phyloP scores from a whole-genome alignment of 2,888 invertebrate species.

The Melanchra persicariae region DNA sequence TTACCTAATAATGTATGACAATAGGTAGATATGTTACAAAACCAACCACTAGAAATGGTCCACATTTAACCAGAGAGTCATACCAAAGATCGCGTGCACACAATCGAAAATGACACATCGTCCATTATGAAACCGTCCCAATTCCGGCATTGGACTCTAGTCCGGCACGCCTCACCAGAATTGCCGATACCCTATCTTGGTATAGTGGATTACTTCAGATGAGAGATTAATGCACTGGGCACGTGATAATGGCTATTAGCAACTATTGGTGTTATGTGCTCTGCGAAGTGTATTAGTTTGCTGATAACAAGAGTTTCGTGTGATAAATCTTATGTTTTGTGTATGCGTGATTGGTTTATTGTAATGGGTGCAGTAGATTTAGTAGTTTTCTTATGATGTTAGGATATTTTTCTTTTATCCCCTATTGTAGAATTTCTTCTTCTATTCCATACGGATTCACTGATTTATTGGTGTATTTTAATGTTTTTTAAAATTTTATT shows the following conservation, averaged over 20 bases:
- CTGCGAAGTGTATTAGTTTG: conserved; percentile 53
- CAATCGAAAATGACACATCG: conserved; percentile 61
- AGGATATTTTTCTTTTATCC: neutral
- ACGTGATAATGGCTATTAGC: conserved; percentile 70
- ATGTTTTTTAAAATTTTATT: too few relatives aligned
- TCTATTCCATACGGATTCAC: neutral
- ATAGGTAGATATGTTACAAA: neutral
- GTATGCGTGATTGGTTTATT: conserved; percentile 6
- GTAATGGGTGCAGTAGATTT: conserved; percentile 12
- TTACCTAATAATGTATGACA: too few relatives aligned
- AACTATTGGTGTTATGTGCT: conserved; percentile 62
- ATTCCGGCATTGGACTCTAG: conserved; percentile 50
- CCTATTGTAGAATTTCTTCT: neutral
- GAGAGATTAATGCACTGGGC: conserved; percentile 69
- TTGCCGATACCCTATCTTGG: conserved; percentile 70
- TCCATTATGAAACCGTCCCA: conserved; percentile 63
- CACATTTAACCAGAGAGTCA: conserved; percentile 4
- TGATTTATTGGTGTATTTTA: too few relatives aligned
- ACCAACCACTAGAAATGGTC: neutral
- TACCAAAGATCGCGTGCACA: conserved; percentile 59
- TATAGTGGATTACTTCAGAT: conserved; percentile 71
- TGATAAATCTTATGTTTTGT: conserved; percentile 41
- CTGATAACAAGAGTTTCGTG: conserved; percentile 52
- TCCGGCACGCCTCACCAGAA: conserved; percentile 73
- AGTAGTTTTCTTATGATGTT: too few relatives aligned